Conservation (phyloP, 2,113 vertebrate genomes). For the Myiozetetes cayanensis region DNA sequence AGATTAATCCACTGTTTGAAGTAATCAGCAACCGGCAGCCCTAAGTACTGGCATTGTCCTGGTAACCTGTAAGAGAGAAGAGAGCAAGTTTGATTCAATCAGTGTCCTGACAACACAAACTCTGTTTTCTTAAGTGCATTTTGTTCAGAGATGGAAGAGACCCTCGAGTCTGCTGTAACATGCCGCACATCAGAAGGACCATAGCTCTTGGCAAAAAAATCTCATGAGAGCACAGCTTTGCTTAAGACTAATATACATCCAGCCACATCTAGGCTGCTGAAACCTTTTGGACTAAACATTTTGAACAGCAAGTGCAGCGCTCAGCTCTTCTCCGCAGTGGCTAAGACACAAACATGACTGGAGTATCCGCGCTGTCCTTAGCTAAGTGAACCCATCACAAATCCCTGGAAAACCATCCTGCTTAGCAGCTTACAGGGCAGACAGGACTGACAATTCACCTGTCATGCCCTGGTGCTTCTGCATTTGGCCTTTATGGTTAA, state of each 20-base stretch:
- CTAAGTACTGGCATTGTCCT: constrained; percentile 85
- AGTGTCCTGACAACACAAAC: constrained; percentile 45
- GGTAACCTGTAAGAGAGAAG: constrained; percentile 80
- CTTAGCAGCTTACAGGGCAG: neutral
- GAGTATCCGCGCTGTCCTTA: neutral
- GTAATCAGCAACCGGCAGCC: constrained; percentile 85
- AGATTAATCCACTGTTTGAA: constrained; percentile 90
- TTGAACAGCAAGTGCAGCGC: neutral
- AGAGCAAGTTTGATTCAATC: constrained; percentile 66
- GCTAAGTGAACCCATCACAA: neutral
- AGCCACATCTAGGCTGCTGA: neutral
- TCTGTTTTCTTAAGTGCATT: constrained; percentile 58
- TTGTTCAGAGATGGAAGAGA: constrained; percentile 11
- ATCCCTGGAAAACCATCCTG: neutral
- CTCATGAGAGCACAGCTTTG: neutral
- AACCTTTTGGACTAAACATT: neutral
- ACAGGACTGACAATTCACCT: neutral
- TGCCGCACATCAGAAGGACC: neutral
- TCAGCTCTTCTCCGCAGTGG: neutral
- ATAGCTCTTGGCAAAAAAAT: neutral
- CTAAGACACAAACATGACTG: neutral
- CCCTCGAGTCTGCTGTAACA: constrained; percentile 2
- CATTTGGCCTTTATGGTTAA: neutral
- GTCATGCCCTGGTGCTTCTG: neutral
- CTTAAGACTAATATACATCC: neutral